Base-by-base conservation (phyloP, 2,888 invertebrate genomes). In the Tachina lurida region DNA sequence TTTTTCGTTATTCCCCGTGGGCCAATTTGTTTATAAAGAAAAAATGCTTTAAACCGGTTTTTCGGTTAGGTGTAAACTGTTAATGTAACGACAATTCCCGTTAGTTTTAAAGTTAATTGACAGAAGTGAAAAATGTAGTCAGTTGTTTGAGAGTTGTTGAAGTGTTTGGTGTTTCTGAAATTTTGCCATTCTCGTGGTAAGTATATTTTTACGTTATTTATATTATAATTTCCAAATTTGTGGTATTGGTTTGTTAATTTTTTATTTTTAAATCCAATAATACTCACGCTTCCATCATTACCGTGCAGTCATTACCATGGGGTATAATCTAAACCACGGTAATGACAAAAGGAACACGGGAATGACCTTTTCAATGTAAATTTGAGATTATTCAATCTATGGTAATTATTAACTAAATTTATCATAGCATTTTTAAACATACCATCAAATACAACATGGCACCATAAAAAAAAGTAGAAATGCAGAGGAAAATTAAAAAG, bases 101-200 rank as follows among this genome's bases (percentile, higher is more conserved):
- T n/a, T n/a, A n/a, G n/a, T n/a, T n/a, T n/a, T n/a, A n/a, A n/a
- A n/a, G n/a, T n/a, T n/a, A n/a, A n/a, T n/a, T n/a, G n/a, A n/a
- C n/a, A n/a, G n/a, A n/a, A n/a, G n/a, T n/a, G n/a, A n/a, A n/a
- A n/a, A n/a, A n/a, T n/a, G n/a, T n/a, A n/a, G n/a, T n/a, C n/a
- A n/a, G n/a, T n/a, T n/a, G n/a, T n/a, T n/a, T n/a, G n/a, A n/a
- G n/a, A n/a, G n/a, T n/a, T n/a, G n/a, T n/a, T n/a, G n/a, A n/a
- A n/a, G n/a, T n/a, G n/a, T n/a, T n/a, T n/a, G n/a, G n/a, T 67
- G 65, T 65, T 65, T 17, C 65, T 65, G 62, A 62, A 62, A 62
- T 62, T 31, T 62, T 62, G 62, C 41, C 62, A 67, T 52, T 67
- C 31, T 52, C 56, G 70, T 70, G 39, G 54, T 45, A 63, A 63